Evolutionary conservation across 2,797 vertebrate species (phyloP), one percentile per base, ranked within the genome.

Genomic region (Hippocampus kuda): DNA sequence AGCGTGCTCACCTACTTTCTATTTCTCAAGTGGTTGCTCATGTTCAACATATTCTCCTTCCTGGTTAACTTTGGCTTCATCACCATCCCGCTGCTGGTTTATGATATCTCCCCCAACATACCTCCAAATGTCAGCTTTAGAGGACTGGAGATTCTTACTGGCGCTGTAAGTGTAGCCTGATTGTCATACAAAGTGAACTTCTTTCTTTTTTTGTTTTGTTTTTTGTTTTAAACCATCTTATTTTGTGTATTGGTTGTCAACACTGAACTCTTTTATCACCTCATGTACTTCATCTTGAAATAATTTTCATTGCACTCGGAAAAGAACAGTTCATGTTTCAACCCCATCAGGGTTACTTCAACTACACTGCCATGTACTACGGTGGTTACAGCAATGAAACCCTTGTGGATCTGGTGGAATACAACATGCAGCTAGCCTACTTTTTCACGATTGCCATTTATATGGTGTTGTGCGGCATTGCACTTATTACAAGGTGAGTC

Each of bases 61-160:
- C 70, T 98, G 65, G 76, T 98, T 83, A 99, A 95, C 89, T 95
- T 98, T 71, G 84, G 94, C 79, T 98, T 99, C 75, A 91, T 99
- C 82, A 88, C 93, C 69, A 78, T 98, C 74, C 97, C 97, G 0
- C 91, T 94, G 83, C 88, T 97, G 0, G 68, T 93, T 5, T 79
- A 83, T 44, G 73, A 85, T 67, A 68, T 10, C 7, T 66, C 70
- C 1, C 77, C 86, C 13, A 79, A 87, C 4, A 53, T 80, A 59
- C 75, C 83, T 51, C 78, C 80, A n/a, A 82, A 74, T 1, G 84
- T 91, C 53, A 75, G 30, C 0, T 99, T 99, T 88, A 92, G 75
- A 0, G 94, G 95, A 2, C 85, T 97, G 84, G 97, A 99, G 78
- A 77, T 99, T 70, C 75, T 99, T 63, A 96, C 94, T 0, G 97